A percentile compares a stretch with the other conserved stretches of the same genome.
These are phyloP conservation scores for Luidia sarsii DNA, from an alignment of 53 echinoderm and acorn worm genomes.

Conservation along the genomic window DNA sequence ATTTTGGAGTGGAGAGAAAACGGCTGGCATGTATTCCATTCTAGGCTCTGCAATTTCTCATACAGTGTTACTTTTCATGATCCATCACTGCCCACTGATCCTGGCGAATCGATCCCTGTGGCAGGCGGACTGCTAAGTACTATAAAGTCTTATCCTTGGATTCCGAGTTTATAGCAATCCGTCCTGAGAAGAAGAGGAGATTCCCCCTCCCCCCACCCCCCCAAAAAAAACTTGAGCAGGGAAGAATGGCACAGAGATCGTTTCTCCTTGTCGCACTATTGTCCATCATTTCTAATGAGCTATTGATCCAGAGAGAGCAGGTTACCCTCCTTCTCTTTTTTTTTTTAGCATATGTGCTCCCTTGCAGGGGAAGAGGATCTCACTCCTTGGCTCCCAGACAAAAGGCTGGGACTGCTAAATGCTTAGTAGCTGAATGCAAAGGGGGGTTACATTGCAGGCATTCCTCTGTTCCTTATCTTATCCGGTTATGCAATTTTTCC, in stretches of 20 bases:
- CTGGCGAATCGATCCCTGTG: too few relatives aligned
- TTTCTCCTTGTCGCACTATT: too few relatives aligned
- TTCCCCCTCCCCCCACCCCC: too few relatives aligned
- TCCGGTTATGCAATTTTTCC: background rate
- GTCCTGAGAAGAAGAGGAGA: too few relatives aligned
- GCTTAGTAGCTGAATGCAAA: background rate
- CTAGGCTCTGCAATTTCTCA: too few relatives aligned
- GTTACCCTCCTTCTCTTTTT: conserved; percentile 9
- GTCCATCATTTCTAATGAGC: conserved; percentile 32
- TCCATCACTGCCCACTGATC: too few relatives aligned
- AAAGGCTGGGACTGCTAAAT: conserved; percentile 10
- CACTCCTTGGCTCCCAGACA: background rate
- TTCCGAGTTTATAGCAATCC: background rate
- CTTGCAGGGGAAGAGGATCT: background rate
- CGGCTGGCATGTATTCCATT: too few relatives aligned
- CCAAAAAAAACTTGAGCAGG: background rate
- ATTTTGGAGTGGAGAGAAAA: too few relatives aligned
- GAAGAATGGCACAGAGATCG: background rate
- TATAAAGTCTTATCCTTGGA: conserved; percentile 23
- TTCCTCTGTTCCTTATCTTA: conserved; percentile 7
- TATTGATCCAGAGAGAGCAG: conserved; percentile 9
- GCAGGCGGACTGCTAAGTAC: too few relatives aligned
- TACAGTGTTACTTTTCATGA: too few relatives aligned
- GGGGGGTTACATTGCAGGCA: conserved; percentile 17
- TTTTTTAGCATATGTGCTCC: too few relatives aligned